Evolutionary conservation across 2,888 invertebrate genomes (phyloP).

Genomic region (Temnothorax ravouxi): DNA sequence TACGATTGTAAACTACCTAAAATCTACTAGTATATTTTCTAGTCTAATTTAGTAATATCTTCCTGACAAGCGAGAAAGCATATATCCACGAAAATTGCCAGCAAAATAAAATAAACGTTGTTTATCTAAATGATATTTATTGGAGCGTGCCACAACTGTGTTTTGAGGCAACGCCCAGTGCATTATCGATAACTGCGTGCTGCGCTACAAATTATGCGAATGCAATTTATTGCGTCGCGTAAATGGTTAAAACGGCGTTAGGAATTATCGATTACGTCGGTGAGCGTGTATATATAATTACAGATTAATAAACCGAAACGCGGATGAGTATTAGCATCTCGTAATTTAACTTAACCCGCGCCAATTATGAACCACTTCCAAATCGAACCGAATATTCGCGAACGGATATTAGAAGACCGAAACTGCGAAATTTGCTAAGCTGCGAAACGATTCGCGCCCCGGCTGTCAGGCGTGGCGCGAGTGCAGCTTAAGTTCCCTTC

Average conservation of each 20-base stretch:
- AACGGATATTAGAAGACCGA: slow-evolving; percentile 6
- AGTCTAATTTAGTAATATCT: background rate
- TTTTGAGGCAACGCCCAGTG: slow-evolving; percentile 24
- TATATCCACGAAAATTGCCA: background rate
- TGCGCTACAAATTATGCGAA: slow-evolving; percentile 38
- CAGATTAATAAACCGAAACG: slow-evolving; percentile 9
- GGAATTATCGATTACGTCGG: slow-evolving; percentile 8
- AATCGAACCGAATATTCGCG: background rate
- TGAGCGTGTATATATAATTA: slow-evolving; percentile 5
- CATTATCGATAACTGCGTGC: slow-evolving; percentile 42
- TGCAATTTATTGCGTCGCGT: slow-evolving; percentile 23
- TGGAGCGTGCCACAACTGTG: background rate
- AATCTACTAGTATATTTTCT: background rate
- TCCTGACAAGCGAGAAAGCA: background rate
- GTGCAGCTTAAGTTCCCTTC: slow-evolving; percentile 9
- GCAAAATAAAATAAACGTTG: slow-evolving; percentile 6
- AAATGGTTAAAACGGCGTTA: slow-evolving; percentile 29
- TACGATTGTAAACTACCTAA: background rate
- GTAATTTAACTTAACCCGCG: slow-evolving; percentile 20
- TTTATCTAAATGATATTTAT: slow-evolving; percentile 29
- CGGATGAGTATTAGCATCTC: background rate
- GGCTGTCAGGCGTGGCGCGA: slow-evolving; percentile 39
- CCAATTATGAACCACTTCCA: background rate
- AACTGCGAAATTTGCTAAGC: slow-evolving; percentile 38
- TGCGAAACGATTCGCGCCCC: slow-evolving; percentile 43